A percentile compares a stretch with the other conserved stretches of the same genome.
phyloP scores from a whole-genome alignment of 1,140 invertebrate species.

The Meloidogyne floridensis region DNA sequence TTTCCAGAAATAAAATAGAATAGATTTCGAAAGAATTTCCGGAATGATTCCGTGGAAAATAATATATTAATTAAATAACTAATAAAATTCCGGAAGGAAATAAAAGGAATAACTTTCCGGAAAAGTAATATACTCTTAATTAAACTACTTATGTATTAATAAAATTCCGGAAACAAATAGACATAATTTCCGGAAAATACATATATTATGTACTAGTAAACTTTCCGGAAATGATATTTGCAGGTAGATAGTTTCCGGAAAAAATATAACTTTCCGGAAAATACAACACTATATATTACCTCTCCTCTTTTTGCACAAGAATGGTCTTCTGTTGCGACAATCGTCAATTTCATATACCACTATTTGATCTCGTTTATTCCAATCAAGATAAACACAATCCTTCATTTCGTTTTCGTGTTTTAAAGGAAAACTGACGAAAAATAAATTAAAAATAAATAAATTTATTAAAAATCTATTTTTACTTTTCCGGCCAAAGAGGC shows the following conservation, averaged over 20 bases:
- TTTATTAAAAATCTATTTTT: conserved; percentile 7
- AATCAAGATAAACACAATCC: conserved; percentile 51
- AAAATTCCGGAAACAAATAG: background rate
- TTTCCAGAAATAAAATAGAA: too few species aligned
- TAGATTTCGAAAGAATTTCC: too few species aligned
- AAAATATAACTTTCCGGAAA: background rate
- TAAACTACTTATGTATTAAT: too few species aligned
- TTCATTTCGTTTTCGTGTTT: conserved; percentile 36
- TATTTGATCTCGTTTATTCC: conserved; percentile 34
- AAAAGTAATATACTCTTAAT: too few species aligned
- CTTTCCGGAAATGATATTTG: background rate
- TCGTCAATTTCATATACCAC: conserved; percentile 44
- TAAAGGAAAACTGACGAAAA: conserved; percentile 38
- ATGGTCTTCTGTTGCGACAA: conserved; percentile 41
- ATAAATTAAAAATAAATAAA: background rate
- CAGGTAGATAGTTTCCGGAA: background rate
- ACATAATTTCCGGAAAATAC: background rate
- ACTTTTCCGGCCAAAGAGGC: conserved; percentile 52
- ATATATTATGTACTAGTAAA: background rate
- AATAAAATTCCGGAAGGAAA: too few species aligned
- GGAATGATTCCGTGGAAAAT: too few species aligned
- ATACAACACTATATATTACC: background rate
- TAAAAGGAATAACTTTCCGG: too few species aligned
- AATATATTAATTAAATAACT: too few species aligned
- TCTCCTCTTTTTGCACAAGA: conserved; percentile 31